Conservation (phyloP, 2,113 vertebrate species). For the Oreocharis arfaki region DNA sequence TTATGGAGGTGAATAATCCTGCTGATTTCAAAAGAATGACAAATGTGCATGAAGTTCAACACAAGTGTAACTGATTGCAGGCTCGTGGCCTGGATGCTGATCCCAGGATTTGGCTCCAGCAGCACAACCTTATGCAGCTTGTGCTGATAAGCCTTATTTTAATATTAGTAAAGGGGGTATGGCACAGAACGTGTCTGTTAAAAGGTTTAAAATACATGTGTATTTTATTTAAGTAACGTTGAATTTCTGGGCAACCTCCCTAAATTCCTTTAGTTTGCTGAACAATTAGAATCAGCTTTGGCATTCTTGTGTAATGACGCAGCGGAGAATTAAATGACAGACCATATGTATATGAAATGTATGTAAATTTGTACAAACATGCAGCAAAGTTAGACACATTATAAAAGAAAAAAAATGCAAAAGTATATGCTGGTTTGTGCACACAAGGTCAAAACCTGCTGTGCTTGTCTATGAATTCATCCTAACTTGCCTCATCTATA, state of each 20-base stretch:
- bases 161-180: conserved; percentile 61
- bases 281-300: conserved; percentile 70
- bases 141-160: conserved; percentile 57
- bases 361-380: conserved; percentile 56
- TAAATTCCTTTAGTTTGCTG: conserved; percentile 67
- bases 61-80: conserved; percentile 64
- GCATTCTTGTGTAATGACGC: conserved; percentile 63
- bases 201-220: conserved; percentile 68
- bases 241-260: conserved; percentile 67
- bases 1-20: conserved; percentile 51
- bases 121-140: conserved; percentile 21
- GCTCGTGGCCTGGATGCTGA: conserved; percentile 57
- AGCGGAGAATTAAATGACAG: conserved; percentile 56
- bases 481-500: not conserved
- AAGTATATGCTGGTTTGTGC: not conserved
- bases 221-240: conserved; percentile 66
- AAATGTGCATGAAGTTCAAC: conserved; percentile 61
- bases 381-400: not conserved
- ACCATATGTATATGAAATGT: conserved; percentile 58
- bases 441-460: not conserved
- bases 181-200: conserved; percentile 59
- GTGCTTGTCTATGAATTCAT: not conserved
- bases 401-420: not conserved
- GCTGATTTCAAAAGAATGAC: conserved; percentile 59
- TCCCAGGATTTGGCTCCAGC: conserved; percentile 58